Evolutionary conservation across 1,140 invertebrate species (phyloP), one percentile per base, ranked within the genome.

Genomic region (Linepithema humile): DNA sequence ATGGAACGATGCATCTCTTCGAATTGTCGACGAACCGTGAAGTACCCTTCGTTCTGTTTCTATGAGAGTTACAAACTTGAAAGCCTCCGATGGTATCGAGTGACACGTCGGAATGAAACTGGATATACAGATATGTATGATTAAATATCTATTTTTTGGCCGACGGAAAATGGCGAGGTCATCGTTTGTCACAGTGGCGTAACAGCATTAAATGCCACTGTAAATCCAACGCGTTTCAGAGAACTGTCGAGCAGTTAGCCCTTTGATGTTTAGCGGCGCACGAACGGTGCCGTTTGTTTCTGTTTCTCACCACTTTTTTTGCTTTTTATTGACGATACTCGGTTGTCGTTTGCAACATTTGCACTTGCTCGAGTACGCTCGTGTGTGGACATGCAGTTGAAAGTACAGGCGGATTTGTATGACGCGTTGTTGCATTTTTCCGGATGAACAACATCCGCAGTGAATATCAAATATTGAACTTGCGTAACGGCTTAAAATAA

Each of bases 231-330:
- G 4, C 17, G n/a, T 55, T 78, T 29, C 48, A 55, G 35, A 3
- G 45, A 26, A 38, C 17, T 23, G n/a, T 53, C 60, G 32, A 26
- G 17, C 60, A 12, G 17, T 20, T 53, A 12, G 12, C 5, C n/a
- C 64, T 80, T 80, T 80, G 64, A 80, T 70, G 48, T 69, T 70
- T 70, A 69, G 12, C 23, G 48, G n/a, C 64, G 48, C 7, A n/a
- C 6, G n/a, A 15, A 45, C 38, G n/a, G 40, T 17, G 29, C 12
- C 23, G 23, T 80, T 43, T 80, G 48, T 80, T 53, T 80, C 12
- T 26, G 17, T 55, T 69, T 53, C n/a, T 55, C 48, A 20, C 15
- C 15, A 32, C 35, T 55, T 80, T 57, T 40, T 55, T 32, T 32
- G 3, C 35, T 32, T 67, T 67, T 69, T 80, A 80, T 67, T 38